These are phyloP conservation scores for Carassius carassius DNA, from an alignment of 2,113 vertebrate genomes.

Conservation along the genomic window DNA sequence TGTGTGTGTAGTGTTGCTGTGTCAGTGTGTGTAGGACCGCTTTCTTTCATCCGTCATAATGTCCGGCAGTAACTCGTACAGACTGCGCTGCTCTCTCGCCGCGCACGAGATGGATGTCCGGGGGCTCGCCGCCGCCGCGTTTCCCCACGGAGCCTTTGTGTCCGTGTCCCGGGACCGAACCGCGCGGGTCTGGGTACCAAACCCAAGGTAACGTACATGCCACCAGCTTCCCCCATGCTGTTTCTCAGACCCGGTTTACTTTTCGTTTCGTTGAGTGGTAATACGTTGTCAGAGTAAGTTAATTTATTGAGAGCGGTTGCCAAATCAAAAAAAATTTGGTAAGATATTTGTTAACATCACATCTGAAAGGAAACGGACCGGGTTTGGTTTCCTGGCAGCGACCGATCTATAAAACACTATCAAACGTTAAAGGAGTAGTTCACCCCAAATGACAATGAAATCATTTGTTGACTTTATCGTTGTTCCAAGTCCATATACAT, in stretches of 20 bases:
- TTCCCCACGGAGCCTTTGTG: constrained; percentile 85
- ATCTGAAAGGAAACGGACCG: not conserved
- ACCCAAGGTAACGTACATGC: constrained; percentile 77
- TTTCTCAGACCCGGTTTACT: not conserved
- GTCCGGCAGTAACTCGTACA: constrained; percentile 77
- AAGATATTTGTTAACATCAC: not conserved
- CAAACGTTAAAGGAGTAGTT: not conserved
- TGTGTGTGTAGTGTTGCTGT: constrained; percentile 41
- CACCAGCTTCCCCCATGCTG: constrained; percentile 20
- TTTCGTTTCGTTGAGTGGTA: not conserved
- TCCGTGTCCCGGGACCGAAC: constrained; percentile 94
- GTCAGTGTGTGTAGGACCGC: constrained; percentile 46
- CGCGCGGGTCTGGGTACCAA: constrained; percentile 88
- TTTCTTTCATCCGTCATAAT: constrained; percentile 59
- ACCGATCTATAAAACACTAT: not conserved
- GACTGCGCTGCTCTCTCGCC: constrained; percentile 86
- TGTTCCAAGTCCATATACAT: not conserved
- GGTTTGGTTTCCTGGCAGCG: not conserved
- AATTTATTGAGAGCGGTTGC: not conserved
- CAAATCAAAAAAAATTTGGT: not conserved
- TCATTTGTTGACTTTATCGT: not conserved
- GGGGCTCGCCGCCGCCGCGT: constrained; percentile 78
- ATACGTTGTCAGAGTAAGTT: not conserved
- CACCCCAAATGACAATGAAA: not conserved
- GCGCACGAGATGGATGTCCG: constrained; percentile 93